Conservation (phyloP, 2,113 vertebrate genomes). For the Otis tarda region DNA sequence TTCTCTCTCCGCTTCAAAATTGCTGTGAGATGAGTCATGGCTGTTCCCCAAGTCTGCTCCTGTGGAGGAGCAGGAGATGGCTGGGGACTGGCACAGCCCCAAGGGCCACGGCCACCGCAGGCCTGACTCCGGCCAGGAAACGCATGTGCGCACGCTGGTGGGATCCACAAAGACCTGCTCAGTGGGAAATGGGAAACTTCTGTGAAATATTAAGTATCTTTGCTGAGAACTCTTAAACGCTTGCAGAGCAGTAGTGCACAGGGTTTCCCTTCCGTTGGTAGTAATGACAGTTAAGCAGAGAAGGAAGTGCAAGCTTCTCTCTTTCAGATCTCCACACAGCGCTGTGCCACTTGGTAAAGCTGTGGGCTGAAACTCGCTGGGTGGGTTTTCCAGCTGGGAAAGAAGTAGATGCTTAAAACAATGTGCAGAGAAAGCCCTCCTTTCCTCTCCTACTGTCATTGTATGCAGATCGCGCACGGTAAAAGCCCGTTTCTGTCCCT, state of each 20-base stretch:
- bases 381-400: neutral
- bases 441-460: neutral
- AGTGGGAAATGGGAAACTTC: neutral
- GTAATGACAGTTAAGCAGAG: neutral
- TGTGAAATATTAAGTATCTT: rapidly evolving
- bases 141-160: neutral
- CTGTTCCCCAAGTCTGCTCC: neutral
- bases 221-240: neutral
- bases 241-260: rapidly evolving
- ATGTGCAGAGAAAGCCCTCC: neutral
- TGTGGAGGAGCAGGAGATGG: neutral
- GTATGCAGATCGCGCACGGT: neutral
- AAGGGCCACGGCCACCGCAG: neutral
- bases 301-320: neutral
- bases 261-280: no score
- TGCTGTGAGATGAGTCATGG: neutral
- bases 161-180: neutral
- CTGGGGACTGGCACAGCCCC: neutral
- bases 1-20: neutral
- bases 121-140: neutral
- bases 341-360: rapidly evolving
- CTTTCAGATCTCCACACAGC: rapidly evolving
- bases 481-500: neutral
- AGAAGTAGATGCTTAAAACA: neutral
- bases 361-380: neutral